Evolutionary conservation across 2,888 invertebrate genomes (phyloP).

Genomic region (Hydrotaea cyrtoneurina): DNA sequence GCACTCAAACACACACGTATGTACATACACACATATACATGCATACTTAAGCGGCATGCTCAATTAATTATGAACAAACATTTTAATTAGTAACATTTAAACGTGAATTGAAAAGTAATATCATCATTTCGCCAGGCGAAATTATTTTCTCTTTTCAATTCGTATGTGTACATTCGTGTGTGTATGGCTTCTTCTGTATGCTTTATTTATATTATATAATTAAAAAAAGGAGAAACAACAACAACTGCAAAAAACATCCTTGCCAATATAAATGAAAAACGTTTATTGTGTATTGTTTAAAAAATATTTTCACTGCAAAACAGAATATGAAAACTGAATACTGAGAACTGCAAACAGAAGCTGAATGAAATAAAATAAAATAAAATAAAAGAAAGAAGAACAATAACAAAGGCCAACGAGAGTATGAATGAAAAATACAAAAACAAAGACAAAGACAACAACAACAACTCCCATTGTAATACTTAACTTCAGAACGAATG

Average conservation of each 20-base stretch:
- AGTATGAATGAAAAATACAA: constrained; percentile 18
- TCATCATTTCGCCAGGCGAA: constrained; percentile 13
- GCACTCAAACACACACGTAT: neutral
- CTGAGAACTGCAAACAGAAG: neutral
- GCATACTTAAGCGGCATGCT: constrained; percentile 30
- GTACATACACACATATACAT: neutral
- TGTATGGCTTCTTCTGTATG: constrained; percentile 32
- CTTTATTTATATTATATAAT: constrained; percentile 8
- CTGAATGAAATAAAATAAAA: constrained; percentile 22
- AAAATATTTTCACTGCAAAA: constrained; percentile 46
- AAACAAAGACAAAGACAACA: constrained; percentile 25
- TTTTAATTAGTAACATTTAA: constrained; percentile 54
- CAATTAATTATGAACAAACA: constrained; percentile 59
- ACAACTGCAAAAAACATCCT: neutral
- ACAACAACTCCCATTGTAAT: constrained; percentile 42
- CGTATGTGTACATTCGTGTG: neutral
- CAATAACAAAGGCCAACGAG: constrained; percentile 39
- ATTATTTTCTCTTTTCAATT: constrained; percentile 25
- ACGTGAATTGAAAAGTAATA: constrained; percentile 61
- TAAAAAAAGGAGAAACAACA: no score
- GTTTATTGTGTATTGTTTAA: constrained; percentile 45
- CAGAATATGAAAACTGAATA: constrained; percentile 21
- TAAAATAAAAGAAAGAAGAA: constrained; percentile 18
- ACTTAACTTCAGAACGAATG: constrained; percentile 40
- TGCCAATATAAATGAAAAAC: constrained; percentile 5